These are phyloP conservation scores for Choloepus didactylus DNA, from an alignment of 2,797 vertebrate species.

Conservation along the genomic window DNA sequence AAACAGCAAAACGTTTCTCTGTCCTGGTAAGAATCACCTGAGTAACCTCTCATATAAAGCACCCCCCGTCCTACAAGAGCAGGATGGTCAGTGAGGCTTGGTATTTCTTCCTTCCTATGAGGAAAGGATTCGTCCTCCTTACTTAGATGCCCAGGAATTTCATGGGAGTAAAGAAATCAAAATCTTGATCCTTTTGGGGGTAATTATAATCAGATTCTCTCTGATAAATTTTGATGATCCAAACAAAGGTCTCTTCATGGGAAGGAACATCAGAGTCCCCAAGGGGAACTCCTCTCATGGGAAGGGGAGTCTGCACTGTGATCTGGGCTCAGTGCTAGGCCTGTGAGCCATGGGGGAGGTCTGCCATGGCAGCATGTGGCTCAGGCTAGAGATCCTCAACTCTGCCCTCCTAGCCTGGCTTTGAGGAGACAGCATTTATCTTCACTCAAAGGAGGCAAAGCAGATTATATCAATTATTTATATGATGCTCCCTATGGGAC, in stretches of 20 bases:
- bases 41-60: not conserved
- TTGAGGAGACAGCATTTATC: not conserved
- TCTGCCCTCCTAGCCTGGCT: not conserved
- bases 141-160: not conserved
- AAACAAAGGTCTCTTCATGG: not conserved
- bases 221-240: not conserved
- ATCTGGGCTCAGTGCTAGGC: not conserved
- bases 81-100: too few species aligned
- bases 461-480: not conserved
- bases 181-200: not conserved
- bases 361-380: not conserved
- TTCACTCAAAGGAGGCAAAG: not conserved
- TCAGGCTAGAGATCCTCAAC: not conserved
- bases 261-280: not conserved
- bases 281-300: accelerated
- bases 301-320: not conserved
- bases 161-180: not conserved
- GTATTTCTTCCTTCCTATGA: not conserved
- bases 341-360: not conserved
- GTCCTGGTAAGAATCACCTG: not conserved
- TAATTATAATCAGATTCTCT: not conserved
- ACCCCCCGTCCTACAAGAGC: not conserved
- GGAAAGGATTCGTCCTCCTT: not conserved
- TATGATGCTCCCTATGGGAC: not conserved
- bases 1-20: not conserved